These are phyloP conservation scores for Microdon myrmicae DNA, from an alignment of 2,888 invertebrate species.

Conservation along the genomic window DNA sequence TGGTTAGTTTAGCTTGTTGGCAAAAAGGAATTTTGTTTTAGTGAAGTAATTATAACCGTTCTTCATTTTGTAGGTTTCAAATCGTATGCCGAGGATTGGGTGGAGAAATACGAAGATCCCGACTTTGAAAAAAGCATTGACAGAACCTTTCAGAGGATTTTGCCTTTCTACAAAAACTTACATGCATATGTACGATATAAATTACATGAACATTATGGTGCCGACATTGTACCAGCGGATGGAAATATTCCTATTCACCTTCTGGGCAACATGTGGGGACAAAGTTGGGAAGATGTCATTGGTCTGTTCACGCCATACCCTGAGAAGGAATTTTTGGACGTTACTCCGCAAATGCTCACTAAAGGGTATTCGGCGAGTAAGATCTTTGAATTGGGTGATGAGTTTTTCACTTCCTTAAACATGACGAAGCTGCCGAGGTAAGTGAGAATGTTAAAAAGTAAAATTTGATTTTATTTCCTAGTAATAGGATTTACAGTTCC, in stretches of 20 bases:
- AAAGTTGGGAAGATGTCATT: conserved; percentile 72
- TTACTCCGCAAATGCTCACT: conserved; percentile 75
- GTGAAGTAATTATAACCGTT: conserved; percentile 6
- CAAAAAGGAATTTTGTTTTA: background rate
- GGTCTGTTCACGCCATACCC: conserved; percentile 77
- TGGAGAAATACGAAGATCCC: conserved; percentile 75
- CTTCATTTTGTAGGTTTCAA: conserved; percentile 72
- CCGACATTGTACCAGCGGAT: conserved; percentile 71
- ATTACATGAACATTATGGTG: conserved; percentile 77
- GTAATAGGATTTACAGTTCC: too few relatives aligned
- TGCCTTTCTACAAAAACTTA: conserved; percentile 82
- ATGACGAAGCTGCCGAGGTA: conserved; percentile 77
- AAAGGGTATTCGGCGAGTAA: conserved; percentile 78
- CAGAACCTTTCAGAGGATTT: conserved; percentile 76
- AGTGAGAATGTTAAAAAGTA: too few relatives aligned
- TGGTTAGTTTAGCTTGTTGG: conserved; percentile 66
- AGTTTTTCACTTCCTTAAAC: conserved; percentile 85
- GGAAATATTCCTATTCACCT: conserved; percentile 84
- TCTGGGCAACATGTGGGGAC: conserved; percentile 85
- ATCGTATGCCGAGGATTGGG: conserved; percentile 77
- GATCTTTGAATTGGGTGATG: conserved; percentile 85
- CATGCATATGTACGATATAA: conserved; percentile 84
- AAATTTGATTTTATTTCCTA: too few relatives aligned
- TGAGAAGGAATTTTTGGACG: conserved; percentile 75
- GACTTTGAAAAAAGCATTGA: conserved; percentile 77